Percentiles rank a stretch among this genome's conserved stretches.
phyloP scores from a whole-genome alignment of 1,140 invertebrate species.

The Vanessa tameamea region DNA sequence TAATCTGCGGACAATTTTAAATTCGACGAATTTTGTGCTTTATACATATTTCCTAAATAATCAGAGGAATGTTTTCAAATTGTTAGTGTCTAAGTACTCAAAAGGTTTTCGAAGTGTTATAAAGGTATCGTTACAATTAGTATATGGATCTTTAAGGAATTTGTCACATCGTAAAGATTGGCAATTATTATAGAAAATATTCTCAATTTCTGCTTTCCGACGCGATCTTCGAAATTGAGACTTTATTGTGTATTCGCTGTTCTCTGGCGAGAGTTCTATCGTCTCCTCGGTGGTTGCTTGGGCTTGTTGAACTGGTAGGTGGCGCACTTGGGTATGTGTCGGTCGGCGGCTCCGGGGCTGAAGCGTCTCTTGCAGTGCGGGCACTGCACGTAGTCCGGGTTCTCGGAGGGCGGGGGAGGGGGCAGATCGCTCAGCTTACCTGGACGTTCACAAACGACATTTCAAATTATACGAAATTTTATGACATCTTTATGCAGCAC shows the following conservation, averaged over 20 bases:
- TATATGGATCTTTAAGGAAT: background rate
- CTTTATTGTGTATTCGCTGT: too few species aligned
- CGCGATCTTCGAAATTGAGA: too few species aligned
- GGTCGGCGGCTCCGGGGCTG: conserved; percentile 91
- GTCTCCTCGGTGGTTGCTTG: conserved; percentile 53
- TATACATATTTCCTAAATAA: background rate
- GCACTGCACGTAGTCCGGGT: conserved; percentile 94
- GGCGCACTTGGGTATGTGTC: conserved; percentile 97
- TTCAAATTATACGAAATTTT: background rate
- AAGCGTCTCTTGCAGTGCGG: conserved; percentile 95
- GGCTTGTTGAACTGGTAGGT: conserved; percentile 90
- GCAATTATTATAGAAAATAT: background rate
- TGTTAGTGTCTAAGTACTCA: background rate
- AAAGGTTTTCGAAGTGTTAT: background rate
- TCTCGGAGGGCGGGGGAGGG: conserved; percentile 92
- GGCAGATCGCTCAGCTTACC: conserved; percentile 92
- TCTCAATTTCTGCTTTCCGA: too few species aligned
- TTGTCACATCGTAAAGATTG: background rate
- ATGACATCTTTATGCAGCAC: too few species aligned
- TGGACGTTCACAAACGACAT: conserved; percentile 25
- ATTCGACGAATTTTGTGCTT: background rate
- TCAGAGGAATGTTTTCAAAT: background rate
- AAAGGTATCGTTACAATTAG: background rate
- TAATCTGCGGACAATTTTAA: background rate
- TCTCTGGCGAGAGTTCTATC: conserved; percentile 44